Conservation (phyloP, 2,113 vertebrate genomes). For the Procavia capensis region DNA sequence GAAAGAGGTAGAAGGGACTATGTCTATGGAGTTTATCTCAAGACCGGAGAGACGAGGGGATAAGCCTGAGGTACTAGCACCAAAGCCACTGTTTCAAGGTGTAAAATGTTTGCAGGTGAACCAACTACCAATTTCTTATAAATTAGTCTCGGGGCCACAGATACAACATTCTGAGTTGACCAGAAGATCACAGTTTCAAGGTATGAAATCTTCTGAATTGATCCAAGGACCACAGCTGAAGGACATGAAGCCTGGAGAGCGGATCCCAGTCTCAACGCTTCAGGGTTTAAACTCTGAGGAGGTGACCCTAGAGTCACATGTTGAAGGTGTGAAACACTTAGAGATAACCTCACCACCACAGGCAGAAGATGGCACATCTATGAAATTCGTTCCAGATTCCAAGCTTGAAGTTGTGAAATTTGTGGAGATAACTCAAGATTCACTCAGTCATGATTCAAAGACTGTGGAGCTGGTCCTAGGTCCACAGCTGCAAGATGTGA, state of each 20-base stretch:
- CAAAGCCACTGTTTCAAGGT: slow-evolving; percentile 28
- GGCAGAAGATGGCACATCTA: slow-evolving; percentile 13
- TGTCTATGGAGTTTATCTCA: not conserved
- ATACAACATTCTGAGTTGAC: not conserved
- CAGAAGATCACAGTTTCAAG: slow-evolving; percentile 31
- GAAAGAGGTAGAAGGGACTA: slow-evolving; percentile 17
- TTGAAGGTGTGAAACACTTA: not conserved
- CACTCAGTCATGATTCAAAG: not conserved
- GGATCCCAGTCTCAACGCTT: not conserved
- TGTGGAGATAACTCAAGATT: not conserved
- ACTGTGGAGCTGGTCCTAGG: not conserved
- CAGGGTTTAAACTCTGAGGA: slow-evolving; percentile 11
- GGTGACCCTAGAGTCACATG: not conserved
- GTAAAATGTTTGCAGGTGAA: not conserved
- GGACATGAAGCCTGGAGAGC: not conserved
- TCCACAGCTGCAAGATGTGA: not conserved
- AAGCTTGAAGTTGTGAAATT: slow-evolving; percentile 36
- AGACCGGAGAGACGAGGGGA: not conserved
- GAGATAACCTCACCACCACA: not conserved
- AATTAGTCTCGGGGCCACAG: slow-evolving; percentile 32
- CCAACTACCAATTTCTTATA: slow-evolving; percentile 8
- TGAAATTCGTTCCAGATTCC: slow-evolving; percentile 9
- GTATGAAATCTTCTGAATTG: slow-evolving; percentile 33
- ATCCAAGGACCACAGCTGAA: not conserved
- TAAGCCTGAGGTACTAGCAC: slow-evolving; percentile 22